These are phyloP conservation scores for Iselma pallidipennis DNA, from an alignment of 2,888 invertebrate species.

Conservation along the genomic window DNA sequence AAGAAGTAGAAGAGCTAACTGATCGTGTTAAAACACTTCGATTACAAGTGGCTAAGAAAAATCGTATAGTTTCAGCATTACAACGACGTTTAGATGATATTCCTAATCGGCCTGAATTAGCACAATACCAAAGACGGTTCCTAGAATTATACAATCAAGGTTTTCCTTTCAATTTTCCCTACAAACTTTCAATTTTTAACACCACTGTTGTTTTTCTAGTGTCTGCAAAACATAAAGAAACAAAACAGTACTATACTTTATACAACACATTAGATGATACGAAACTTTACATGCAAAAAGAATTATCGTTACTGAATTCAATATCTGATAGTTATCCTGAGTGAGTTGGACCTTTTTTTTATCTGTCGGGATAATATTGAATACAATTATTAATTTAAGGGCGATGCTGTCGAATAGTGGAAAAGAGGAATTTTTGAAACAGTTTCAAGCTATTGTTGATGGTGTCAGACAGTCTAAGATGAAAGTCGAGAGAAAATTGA, in stretches of 20 bases:
- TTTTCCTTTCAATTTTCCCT: slow-evolving; percentile 43
- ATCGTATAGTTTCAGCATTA: slow-evolving; percentile 77
- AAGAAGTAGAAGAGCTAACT: slow-evolving; percentile 64
- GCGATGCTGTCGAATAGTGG: slow-evolving; percentile 81
- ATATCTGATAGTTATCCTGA: slow-evolving; percentile 87
- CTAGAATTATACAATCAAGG: slow-evolving; percentile 95
- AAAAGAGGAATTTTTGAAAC: slow-evolving; percentile 87
- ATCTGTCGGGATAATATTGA: too few relatives aligned
- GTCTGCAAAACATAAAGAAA: slow-evolving; percentile 93
- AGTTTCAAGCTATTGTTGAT: slow-evolving; percentile 87
- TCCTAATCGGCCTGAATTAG: slow-evolving; percentile 88
- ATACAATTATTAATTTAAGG: too few relatives aligned
- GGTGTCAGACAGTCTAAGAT: slow-evolving; percentile 85
- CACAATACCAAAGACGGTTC: slow-evolving; percentile 95
- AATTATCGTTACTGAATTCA: slow-evolving; percentile 84
- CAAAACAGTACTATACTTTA: slow-evolving; percentile 95
- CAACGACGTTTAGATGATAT: slow-evolving; percentile 89
- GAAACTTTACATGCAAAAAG: slow-evolving; percentile 90
- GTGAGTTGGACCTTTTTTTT: slow-evolving; percentile 58
- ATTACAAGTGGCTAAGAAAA: slow-evolving; percentile 75
- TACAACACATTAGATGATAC: slow-evolving; percentile 95
- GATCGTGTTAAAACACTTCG: slow-evolving; percentile 66
- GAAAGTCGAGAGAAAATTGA: slow-evolving; percentile 67
- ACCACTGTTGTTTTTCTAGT: slow-evolving; percentile 66
- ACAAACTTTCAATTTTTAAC: slow-evolving; percentile 2